Conservation (phyloP, 2,797 vertebrate species). For the Sciaenops ocellatus region DNA sequence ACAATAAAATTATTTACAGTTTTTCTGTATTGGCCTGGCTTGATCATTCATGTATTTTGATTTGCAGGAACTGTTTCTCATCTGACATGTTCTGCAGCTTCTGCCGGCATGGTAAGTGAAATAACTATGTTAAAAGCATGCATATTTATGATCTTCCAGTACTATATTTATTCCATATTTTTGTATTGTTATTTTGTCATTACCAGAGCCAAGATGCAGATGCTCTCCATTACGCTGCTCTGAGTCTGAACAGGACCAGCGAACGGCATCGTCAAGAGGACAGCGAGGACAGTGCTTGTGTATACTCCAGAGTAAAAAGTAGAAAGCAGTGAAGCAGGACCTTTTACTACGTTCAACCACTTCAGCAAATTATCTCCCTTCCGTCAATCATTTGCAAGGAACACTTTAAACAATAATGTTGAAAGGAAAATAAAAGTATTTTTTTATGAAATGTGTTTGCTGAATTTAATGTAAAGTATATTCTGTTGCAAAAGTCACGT, state of each 20-base stretch:
- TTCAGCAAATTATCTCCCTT: neutral
- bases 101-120: conserved; percentile 30
- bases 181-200: neutral
- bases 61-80: conserved; percentile 41
- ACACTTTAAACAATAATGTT: conserved; percentile 5
- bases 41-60: neutral
- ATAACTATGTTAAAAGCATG: neutral
- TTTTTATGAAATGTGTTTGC: neutral
- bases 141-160: neutral
- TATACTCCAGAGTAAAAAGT: conserved; percentile 55
- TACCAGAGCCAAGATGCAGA: conserved; percentile 40
- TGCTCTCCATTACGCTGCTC: conserved; percentile 54
- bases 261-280: neutral
- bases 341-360: neutral
- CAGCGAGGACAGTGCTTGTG: conserved; percentile 3
- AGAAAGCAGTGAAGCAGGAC: conserved; percentile 18
- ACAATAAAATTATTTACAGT: accelerated
- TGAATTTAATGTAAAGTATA: neutral
- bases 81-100: conserved; percentile 8
- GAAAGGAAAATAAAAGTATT: conserved; percentile 9
- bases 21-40: accelerated
- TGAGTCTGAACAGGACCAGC: conserved; percentile 33
- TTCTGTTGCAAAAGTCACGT: neutral
- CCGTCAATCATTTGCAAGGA: neutral
- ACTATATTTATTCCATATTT: too few relatives aligned